Percentiles rank a stretch among this genome's conserved stretches.
phyloP scores from a whole-genome alignment of 2,113 vertebrate genomes.

The Tachuris rubrigastra region DNA sequence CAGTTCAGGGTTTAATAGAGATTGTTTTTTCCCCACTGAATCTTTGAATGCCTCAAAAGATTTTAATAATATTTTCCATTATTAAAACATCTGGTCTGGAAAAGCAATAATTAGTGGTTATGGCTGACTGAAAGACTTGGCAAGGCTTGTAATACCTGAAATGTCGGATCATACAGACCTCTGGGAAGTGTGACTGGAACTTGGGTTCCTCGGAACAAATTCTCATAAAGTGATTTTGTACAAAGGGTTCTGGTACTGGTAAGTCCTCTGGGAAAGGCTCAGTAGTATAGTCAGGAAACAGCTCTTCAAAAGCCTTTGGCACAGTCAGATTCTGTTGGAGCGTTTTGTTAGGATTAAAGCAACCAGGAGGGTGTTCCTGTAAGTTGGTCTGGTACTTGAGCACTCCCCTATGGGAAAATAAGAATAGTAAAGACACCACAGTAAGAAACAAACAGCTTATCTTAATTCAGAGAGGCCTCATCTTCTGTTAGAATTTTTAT shows the following conservation, averaged over 20 bases:
- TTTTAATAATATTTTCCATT: conserved; percentile 62
- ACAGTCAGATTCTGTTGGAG: conserved; percentile 16
- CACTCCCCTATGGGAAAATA: conserved; percentile 80
- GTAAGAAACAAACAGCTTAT: background rate
- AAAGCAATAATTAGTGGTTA: conserved; percentile 58
- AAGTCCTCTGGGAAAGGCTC: conserved; percentile 29
- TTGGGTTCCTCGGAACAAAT: conserved; percentile 85
- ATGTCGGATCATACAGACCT: conserved; percentile 80
- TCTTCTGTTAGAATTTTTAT: background rate
- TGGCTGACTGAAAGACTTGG: conserved; percentile 54
- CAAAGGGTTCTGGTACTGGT: conserved; percentile 51
- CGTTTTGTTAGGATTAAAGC: conserved; percentile 81
- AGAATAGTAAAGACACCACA: background rate
- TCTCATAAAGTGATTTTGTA: conserved; percentile 59
- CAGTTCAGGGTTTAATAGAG: conserved; percentile 10
- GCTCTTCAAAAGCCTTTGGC: conserved; percentile 38
- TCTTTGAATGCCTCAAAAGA: conserved; percentile 21
- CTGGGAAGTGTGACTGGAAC: conserved; percentile 89
- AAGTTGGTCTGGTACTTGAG: conserved; percentile 94
- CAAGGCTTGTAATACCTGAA: conserved; percentile 46
- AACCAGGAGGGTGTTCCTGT: conserved; percentile 90
- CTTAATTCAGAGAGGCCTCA: background rate
- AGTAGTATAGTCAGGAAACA: conserved; percentile 3
- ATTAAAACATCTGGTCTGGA: conserved; percentile 63
- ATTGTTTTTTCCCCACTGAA: conserved; percentile 11